Evolutionary conservation across 2,888 invertebrate species (phyloP).

Genomic region (Caenorhabditis zanzibari): DNA sequence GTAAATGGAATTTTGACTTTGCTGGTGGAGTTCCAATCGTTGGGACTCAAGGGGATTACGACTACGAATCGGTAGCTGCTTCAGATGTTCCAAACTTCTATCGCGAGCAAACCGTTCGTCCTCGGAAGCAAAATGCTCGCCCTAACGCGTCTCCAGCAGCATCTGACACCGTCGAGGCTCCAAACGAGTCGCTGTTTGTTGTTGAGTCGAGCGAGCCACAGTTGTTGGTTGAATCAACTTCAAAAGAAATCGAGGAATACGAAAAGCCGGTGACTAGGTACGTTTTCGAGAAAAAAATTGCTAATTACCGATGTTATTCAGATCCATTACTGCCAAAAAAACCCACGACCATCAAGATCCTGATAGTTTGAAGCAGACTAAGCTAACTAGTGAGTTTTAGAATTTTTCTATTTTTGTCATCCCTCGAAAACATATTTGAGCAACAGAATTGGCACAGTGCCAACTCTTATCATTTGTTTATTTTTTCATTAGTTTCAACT

Average conservation of each 20-base stretch:
- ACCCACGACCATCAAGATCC: conserved; percentile 15
- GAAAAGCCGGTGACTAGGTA: conserved; percentile 64
- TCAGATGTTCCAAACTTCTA: conserved; percentile 49
- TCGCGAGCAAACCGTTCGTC: conserved; percentile 27
- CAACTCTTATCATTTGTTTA: conserved; percentile 26
- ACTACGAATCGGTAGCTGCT: conserved; percentile 50
- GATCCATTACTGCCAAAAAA: conserved; percentile 17
- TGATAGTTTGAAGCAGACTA: conserved; percentile 53
- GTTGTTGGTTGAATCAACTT: conserved; percentile 36
- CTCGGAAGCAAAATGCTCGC: conserved; percentile 26
- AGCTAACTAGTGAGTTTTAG: conserved; percentile 51
- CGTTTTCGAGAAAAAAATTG: neutral
- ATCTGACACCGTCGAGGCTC: conserved; percentile 39
- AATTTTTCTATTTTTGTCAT: too few relatives aligned
- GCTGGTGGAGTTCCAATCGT: conserved; percentile 44
- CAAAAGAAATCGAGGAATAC: conserved; percentile 8
- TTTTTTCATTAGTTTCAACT: conserved; percentile 15
- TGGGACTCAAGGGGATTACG: conserved; percentile 32
- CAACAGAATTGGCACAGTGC: conserved; percentile 1
- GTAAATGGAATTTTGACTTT: conserved; percentile 56
- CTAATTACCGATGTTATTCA: neutral
- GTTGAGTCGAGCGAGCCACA: conserved; percentile 18
- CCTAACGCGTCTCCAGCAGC: conserved; percentile 12
- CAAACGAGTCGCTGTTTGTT: conserved; percentile 13
- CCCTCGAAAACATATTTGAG: neutral